A percentile compares a stretch with the other conserved stretches of the same genome.
Evolutionary conservation across 2,797 vertebrate species (phyloP).

Genomic region (Cyprinodon diabolis): DNA sequence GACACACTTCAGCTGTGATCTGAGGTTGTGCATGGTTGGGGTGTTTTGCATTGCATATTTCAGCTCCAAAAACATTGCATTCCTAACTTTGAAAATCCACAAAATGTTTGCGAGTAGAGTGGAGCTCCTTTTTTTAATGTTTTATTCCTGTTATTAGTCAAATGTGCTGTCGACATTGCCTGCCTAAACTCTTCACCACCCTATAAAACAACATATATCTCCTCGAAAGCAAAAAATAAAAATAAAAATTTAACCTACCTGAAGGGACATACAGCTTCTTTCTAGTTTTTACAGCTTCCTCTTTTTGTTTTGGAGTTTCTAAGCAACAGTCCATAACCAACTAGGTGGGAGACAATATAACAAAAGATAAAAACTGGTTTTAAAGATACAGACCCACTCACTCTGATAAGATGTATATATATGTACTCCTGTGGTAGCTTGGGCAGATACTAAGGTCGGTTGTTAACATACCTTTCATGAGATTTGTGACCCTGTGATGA

Average conservation of each 20-base stretch:
- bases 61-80: slow-evolving; percentile 49
- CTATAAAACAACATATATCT: too few relatives aligned
- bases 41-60: slow-evolving; percentile 38
- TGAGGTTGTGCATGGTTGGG: slow-evolving; percentile 25
- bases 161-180: too few relatives aligned
- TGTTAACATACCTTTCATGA: slow-evolving; percentile 5
- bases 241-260: slow-evolving; percentile 46
- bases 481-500: slow-evolving; percentile 1
- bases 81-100: slow-evolving; percentile 58
- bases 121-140: too few relatives aligned
- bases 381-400: slow-evolving; percentile 49
- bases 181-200: too few relatives aligned
- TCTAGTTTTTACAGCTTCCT: slow-evolving; percentile 51
- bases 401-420: slow-evolving; percentile 44
- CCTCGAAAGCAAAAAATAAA: too few relatives aligned
- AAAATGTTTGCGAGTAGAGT: slow-evolving; percentile 32
- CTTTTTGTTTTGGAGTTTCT: slow-evolving; percentile 61
- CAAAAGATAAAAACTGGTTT: slow-evolving; percentile 55
- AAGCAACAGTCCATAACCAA: slow-evolving; percentile 61
- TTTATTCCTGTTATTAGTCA: too few relatives aligned
- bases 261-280: slow-evolving; percentile 31
- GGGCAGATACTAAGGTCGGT: slow-evolving; percentile 15
- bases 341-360: slow-evolving; percentile 47
- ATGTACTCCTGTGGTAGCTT: slow-evolving; percentile 28
- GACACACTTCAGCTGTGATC: neutral